A percentile compares a stretch with the other conserved stretches of the same genome.
phyloP scores from a whole-genome alignment of 2,888 invertebrate genomes.

The Idaea aversata region DNA sequence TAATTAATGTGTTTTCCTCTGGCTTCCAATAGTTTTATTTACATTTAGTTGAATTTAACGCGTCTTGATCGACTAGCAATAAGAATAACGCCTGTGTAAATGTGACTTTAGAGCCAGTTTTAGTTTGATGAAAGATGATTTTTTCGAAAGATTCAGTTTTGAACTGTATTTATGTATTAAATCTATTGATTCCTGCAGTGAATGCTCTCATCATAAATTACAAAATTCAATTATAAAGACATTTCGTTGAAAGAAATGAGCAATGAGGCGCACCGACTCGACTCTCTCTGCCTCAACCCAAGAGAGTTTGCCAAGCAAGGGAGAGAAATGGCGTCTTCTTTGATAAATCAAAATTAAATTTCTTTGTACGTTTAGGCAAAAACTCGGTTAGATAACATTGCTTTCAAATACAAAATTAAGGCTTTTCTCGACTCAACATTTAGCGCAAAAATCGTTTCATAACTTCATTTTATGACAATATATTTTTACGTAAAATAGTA shows the following conservation, averaged over 20 bases:
- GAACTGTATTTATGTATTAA: not conserved
- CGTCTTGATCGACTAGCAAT: not conserved
- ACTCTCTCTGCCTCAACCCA: not conserved
- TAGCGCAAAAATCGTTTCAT: not conserved
- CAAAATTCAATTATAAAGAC: not conserved
- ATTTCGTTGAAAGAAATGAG: not conserved
- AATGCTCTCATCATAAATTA: not conserved
- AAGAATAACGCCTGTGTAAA: not conserved
- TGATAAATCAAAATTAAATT: conserved; percentile 1
- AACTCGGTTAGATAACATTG: not conserved
- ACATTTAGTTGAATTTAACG: not conserved
- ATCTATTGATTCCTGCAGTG: not conserved
- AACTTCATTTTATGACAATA: not conserved
- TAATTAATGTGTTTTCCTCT: not conserved
- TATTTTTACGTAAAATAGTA: not conserved
- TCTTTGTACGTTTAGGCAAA: not conserved
- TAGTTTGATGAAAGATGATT: not conserved
- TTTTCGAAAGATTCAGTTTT: not conserved
- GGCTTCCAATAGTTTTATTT: not conserved
- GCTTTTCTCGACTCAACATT: not conserved
- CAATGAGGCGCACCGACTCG: not conserved
- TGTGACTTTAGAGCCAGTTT: not conserved
- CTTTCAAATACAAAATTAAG: not conserved
- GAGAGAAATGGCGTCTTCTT: not conserved
- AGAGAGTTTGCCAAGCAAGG: not conserved